Base-by-base conservation (phyloP, 1,140 invertebrate species). In the Trachymyrmex septentrionalis region DNA sequence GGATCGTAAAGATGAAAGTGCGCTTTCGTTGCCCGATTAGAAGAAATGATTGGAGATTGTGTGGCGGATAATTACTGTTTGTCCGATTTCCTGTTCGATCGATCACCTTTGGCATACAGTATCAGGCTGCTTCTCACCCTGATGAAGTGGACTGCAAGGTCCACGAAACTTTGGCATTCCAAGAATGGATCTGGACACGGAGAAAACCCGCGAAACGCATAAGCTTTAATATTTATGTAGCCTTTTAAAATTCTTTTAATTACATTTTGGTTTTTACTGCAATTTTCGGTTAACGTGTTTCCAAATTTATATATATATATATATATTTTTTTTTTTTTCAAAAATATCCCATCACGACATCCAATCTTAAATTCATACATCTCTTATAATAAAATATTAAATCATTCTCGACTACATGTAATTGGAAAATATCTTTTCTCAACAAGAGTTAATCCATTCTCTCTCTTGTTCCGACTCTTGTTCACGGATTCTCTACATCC, bases 1-100 rank as follows among this genome's bases (percentile, higher is more conserved):
- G 38, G 5, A 19, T 87, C 64, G 81, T 88, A 78, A 87, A 87
- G 81, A 87, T 76, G 86, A 87, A 86, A 81, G 86, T 87, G 78
- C 73, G 77, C 90, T 90, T 92, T 92, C 91, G 90, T 92, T 91
- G 88, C 87, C 87, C 89, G 76, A 84, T 84, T 84, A 84, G 55
- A 84, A 21, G 38, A 84, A 57, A 84, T 48, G 55, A 75, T 75
- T 71, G 50, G 50, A 81, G 66, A 88, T 87, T 38, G 38, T 44
- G 10, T 44, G 80, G 85, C 84, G 63, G 85, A 90, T 71, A 67
- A 92, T 89, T 92, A 92, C 87, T 92, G 90, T 69, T 92, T 92
- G 75, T 86, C 71, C 82, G 88, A 87, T 44, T 94, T 94, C 86
- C 93, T 94, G 90, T 93, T 93, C 73, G 91, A 90, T 85, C 93